Evolutionary conservation across 2,888 invertebrate genomes (phyloP), one percentile per base, ranked within the genome.

Genomic region (Rotaria socialis): DNA sequence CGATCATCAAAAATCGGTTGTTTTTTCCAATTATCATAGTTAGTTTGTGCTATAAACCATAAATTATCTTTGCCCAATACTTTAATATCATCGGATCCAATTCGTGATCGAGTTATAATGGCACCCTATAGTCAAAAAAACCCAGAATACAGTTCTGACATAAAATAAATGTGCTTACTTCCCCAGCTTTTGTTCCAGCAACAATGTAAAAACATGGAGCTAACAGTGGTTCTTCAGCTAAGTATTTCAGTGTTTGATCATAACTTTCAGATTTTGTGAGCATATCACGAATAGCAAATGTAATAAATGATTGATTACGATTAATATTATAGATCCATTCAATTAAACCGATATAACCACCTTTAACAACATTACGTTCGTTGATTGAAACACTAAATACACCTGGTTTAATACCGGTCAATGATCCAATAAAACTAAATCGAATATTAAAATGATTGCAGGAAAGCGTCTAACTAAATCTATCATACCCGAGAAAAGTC

Each of bases 1-100:
- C 93, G 90, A 88, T 93, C 92, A 89, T 93, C 93, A 58, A 92
- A 89, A 88, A 92, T 92, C 7, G 93, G 90, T 11, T 93, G 92
- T 35, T 89, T 88, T 86, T 90, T 89, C 92, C 92, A 92, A 88
- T 92, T 92, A 89, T 93, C 93, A 88, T 93, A 93, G 89, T 93
- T 93, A 14, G 93, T 93, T 89, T 93, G 92, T 84, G 93, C 90
- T 6, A 93, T 89, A 89, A 91, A 84, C 60, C 86, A 84, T 60
- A 60, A 52, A 50, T 87, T 85, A 47, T 85, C 85, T 84, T 55
- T 60, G 14, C 84, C 74, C 41, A 85, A 84, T 87, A 43, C 19
- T 80, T 84, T 84, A 14, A 85, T 50, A 85, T 87, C 84, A 58
- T 85, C 85, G 14, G 85, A 35, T 22, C 80, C 88, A 43, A 90